Evolutionary conservation across 2,797 vertebrate species (phyloP), one percentile per base, ranked within the genome.

Genomic region (Decapterus maruadsi): DNA sequence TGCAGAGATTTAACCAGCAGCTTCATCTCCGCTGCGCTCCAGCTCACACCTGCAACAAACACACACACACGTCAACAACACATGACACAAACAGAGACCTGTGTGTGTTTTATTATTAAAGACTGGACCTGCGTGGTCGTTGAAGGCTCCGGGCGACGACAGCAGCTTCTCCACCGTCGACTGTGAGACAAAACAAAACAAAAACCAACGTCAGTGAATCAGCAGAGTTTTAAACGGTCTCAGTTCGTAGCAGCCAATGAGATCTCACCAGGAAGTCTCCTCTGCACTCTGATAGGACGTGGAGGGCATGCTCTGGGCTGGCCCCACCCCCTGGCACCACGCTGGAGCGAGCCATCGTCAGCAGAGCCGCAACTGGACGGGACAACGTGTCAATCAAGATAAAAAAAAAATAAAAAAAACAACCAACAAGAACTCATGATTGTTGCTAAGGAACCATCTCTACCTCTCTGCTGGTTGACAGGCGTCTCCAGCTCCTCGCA

Each of bases 181-280:
- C 88, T 90, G 72, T 16, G 54, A 56, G n/a, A 62, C 8, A 5
- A 3, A 3, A 26, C 6, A 45, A 17, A n/a, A 48, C 10, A 40
- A 34, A 22, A 17, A 20, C 0, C 3, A 1, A 8, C 11, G 2
- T n/a, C 9, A 11, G 2, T 1, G 4, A 20, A 75, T 2, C 13
- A 58, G 40, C 36, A 7, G 36, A 22, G 4, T 7, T 40, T 59
- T 42, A 4, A 12, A 42, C 13, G 40, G 12, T 48, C 19, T 19
- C 6, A 12, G n/a, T 12, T 51, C 2, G 22, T n/a, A 51, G 4
- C 12, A 2, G 8, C 42, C 38, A 42, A 14, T 64, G 0, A 57
- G 8, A 10, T 26, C 92, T 96, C 94, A 99, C 98, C 97, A 98
- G 94, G 77, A 98, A 94, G 92, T 98, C 94, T 89, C 97, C 97